A percentile compares a stretch with the other conserved stretches of the same genome.
These are phyloP conservation scores for Ditylenchus dipsaci DNA, from an alignment of 1,140 invertebrate species.

Conservation along the genomic window DNA sequence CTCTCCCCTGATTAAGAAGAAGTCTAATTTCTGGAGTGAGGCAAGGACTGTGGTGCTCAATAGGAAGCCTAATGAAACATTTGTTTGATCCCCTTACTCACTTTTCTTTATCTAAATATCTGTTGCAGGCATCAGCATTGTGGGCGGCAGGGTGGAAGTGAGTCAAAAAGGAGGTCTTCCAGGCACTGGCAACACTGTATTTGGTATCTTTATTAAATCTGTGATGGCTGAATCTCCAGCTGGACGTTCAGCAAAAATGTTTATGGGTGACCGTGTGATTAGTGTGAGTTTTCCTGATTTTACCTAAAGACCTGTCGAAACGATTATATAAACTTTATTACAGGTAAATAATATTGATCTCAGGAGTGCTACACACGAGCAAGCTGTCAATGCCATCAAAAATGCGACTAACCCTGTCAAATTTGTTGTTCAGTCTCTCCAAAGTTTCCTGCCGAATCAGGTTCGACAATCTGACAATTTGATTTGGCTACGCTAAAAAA, in stretches of 20 bases:
- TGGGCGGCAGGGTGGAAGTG: constrained; percentile 80
- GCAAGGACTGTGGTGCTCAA: constrained; percentile 71
- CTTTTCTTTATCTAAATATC: background rate
- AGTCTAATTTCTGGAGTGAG: constrained; percentile 73
- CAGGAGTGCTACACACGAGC: constrained; percentile 80
- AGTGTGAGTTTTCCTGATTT: constrained; percentile 31
- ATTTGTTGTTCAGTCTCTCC: constrained; percentile 84
- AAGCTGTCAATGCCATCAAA: constrained; percentile 90
- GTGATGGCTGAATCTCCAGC: constrained; percentile 91
- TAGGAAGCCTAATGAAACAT: constrained; percentile 67
- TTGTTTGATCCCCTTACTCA: constrained; percentile 31
- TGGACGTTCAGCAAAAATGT: constrained; percentile 76
- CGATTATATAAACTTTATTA: constrained; percentile 5
- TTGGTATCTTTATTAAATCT: constrained; percentile 96
- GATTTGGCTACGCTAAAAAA: too few relatives aligned
- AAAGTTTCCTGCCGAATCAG: constrained; percentile 56
- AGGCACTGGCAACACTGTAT: constrained; percentile 64
- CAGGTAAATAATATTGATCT: constrained; percentile 87
- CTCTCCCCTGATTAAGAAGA: background rate
- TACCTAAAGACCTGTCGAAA: background rate
- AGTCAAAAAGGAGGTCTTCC: constrained; percentile 54
- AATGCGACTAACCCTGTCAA: constrained; percentile 80
- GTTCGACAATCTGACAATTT: background rate
- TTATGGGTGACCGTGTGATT: constrained; percentile 66
- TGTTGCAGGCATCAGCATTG: constrained; percentile 84